Base-by-base conservation (phyloP, 1,140 invertebrate species). In the Drosophila pallidifrons region DNA sequence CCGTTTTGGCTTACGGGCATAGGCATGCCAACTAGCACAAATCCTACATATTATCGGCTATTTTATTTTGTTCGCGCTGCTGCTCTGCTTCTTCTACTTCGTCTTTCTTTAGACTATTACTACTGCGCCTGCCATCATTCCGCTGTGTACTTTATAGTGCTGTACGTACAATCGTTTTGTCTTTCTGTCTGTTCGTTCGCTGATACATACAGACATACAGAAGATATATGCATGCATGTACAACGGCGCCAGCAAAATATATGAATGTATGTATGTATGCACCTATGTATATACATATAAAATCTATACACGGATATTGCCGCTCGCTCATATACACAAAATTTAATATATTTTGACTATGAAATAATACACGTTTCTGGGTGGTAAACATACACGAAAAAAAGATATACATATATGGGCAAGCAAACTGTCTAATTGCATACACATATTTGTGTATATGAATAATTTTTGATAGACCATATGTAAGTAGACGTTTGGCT, bases 31-130 rank as follows among this genome's bases (percentile, higher is more conserved):
- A 86, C 82, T 76, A 69, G 57, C 55, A 73, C 64, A 68, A 73
- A 73, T 73, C 70, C 55, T 73, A 73, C 69, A 63, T 87, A 83
- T 87, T 89, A 87, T 89, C 81, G 85, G 74, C 81, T 85, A 90
- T 85, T 90, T 81, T 90, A 85, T 89, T 89, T 89, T 89, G 85
- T 90, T 90, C 78, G 55, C 66, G 35, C 51, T 82, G 73, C 71
- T 87, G 81, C 82, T 75, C 71, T 87, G 81, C 82, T 75, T 86
- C 83, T 87, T 87, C 60, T 68, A 85, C 51, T 35, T 88, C 69
- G 70, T 83, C 74, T 83, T 83, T 75, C 81, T 82, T 87, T 86
- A 87, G 71, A 79, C 82, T 87, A 87, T 86, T 86, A 79, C 75
- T 79, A 69, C 70, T 82, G 70, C 68, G 79, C 68, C 79, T 79